Conservation (phyloP, 2,888 invertebrate species). For the Linnaemya vulpina region DNA sequence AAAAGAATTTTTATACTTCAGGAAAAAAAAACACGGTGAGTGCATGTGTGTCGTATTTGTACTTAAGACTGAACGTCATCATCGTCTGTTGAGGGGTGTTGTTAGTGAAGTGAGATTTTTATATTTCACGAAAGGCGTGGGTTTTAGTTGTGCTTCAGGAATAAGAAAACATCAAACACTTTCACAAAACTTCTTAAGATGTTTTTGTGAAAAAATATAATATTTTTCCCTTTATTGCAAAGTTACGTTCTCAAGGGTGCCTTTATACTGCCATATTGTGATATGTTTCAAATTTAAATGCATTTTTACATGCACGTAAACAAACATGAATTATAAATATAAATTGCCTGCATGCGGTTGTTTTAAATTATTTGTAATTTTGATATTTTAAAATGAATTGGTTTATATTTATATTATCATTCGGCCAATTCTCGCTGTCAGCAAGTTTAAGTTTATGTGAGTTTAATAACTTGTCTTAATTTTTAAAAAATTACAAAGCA, state of each 20-base stretch:
- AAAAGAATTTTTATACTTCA: not conserved
- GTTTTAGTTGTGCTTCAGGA: conserved; percentile 13
- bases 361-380: conserved; percentile 8
- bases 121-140: conserved; percentile 58
- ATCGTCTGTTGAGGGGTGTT: conserved; percentile 33
- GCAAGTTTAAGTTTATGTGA: conserved; percentile 22
- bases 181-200: conserved; percentile 52
- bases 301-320: conserved; percentile 26
- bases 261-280: conserved; percentile 34
- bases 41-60: not conserved
- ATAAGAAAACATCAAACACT: conserved; percentile 25
- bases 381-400: conserved; percentile 22
- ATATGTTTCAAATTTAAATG: conserved; percentile 20
- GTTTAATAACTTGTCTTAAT: too few relatives aligned
- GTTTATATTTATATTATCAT: not conserved
- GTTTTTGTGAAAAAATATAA: not conserved
- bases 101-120: conserved; percentile 11
- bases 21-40: not conserved
- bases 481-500: too few relatives aligned
- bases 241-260: conserved; percentile 45
- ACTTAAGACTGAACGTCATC: conserved; percentile 26
- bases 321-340: not conserved
- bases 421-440: conserved; percentile 34
- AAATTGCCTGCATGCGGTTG: conserved; percentile 20
- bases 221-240: conserved; percentile 1